phyloP scores from a whole-genome alignment of 64 coral and sea anemone genomes.

The Actinia tenebrosa region DNA sequence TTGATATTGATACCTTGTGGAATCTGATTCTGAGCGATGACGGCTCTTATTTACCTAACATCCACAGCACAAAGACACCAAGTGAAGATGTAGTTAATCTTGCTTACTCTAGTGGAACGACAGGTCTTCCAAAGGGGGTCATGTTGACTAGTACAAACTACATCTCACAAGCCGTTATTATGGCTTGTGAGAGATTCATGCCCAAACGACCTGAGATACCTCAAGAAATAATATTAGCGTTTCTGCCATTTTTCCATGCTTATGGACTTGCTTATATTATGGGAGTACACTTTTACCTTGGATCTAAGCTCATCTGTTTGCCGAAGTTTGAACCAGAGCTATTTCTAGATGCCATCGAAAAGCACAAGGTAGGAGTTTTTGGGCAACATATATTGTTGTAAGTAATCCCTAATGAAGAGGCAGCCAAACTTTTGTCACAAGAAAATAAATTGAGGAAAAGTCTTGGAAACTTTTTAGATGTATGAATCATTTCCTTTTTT shows the following conservation, averaged over 20 bases:
- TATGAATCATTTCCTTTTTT: too few relatives aligned
- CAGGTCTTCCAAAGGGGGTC: conserved; percentile 33
- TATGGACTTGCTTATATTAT: conserved; percentile 50
- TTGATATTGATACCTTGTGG: conserved; percentile 43
- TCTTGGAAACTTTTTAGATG: too few relatives aligned
- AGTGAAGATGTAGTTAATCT: conserved; percentile 11
- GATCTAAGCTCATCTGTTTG: conserved; percentile 46
- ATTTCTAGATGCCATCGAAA: conserved; percentile 65
- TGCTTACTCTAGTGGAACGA: conserved; percentile 36
- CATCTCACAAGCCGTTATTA: not conserved
- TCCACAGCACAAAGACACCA: not conserved
- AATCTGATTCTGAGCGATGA: conserved; percentile 49
- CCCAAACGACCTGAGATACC: not conserved
- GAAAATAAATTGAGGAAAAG: too few relatives aligned
- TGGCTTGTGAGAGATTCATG: not conserved
- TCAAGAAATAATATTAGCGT: not conserved
- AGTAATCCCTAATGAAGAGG: too few relatives aligned
- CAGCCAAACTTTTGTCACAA: too few relatives aligned
- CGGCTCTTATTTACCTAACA: conserved; percentile 8
- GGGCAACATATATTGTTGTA: too few relatives aligned
- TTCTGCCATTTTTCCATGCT: conserved; percentile 57
- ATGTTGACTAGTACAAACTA: conserved; percentile 24
- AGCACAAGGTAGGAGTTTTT: conserved; percentile 55
- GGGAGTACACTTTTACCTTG: conserved; percentile 6
- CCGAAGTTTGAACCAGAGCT: conserved; percentile 43